These are phyloP conservation scores for Oscheius onirici DNA, from an alignment of 2,888 invertebrate genomes.

Conservation along the genomic window DNA sequence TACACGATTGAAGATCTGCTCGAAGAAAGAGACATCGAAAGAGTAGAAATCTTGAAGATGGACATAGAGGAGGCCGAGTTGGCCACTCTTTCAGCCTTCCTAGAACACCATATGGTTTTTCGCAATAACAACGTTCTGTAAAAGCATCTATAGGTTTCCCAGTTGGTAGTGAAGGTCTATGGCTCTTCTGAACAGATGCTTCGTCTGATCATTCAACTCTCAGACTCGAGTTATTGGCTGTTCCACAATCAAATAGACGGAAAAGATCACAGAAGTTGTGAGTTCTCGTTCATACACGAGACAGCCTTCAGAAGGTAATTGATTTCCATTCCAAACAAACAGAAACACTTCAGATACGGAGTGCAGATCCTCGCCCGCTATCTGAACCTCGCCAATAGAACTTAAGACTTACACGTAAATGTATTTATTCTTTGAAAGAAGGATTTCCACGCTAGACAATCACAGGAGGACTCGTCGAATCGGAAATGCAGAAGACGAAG, in stretches of 20 bases:
- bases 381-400: background rate
- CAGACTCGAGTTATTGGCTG: background rate
- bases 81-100: background rate
- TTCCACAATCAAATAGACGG: background rate
- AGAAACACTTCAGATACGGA: background rate
- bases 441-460: background rate
- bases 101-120: background rate
- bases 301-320: slow-evolving; percentile 10
- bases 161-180: slow-evolving; percentile 6
- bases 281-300: slow-evolving; percentile 12
- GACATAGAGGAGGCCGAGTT: slow-evolving; percentile 27
- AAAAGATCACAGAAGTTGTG: background rate
- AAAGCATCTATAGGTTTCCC: background rate
- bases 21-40: background rate
- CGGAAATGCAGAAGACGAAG: no score
- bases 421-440: background rate
- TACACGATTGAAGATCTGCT: slow-evolving; percentile 13
- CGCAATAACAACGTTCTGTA: no score
- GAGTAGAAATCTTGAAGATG: slow-evolving; percentile 18
- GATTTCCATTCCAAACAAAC: background rate
- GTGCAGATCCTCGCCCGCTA: slow-evolving; percentile 6
- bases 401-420: background rate
- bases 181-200: background rate
- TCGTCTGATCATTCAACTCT: background rate
- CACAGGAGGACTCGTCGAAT: no score